Base-by-base conservation (phyloP, 2,113 vertebrate genomes). In the Myiozetetes cayanensis region DNA sequence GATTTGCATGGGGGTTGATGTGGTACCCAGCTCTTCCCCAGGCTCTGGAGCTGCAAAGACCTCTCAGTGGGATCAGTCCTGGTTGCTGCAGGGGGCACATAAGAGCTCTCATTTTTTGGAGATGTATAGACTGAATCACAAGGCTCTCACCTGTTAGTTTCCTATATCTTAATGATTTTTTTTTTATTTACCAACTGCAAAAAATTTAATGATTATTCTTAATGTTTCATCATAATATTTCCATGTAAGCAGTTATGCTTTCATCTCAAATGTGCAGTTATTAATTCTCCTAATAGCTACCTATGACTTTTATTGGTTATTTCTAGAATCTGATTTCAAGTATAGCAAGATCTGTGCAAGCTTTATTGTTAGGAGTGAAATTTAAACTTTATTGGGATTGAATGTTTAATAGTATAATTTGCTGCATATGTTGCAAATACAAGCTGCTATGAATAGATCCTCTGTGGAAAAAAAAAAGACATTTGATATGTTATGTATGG, bases 341-440 rank as follows among this genome's bases (percentile, higher is more conserved):
- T 72, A 50, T 46, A 81, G 87, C 47, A 92, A 80, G 74, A 85
- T 87, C 93, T 91, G 58, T 95, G 73, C 61, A 80, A 85, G 80
- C 84, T 94, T 94, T 95, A 96, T 96, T 96, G 91, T 97, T 96
- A 80, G 74, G 96, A 59, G 87, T 96, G 95, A 96, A 96, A 97
- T 87, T 72, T 96, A 92, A 97, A 93, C 95, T 96, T 95, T 90
- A 87, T 97, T 97, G 91, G 97, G 95, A 97, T 98, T 97, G 96
- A 97, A 97, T 96, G 79, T 97, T 96, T 97, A 97, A 97, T 97
- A 93, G 88, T 95, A 94, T 97, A 95, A 97, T 97, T 97, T 97
- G 93, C 90, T 96, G 89, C 97, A 96, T 93, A 93, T 97, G 96
- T 97, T 96, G 76, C 89, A 94, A 88, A 79, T 83, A 89, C 35